phyloP scores from a whole-genome alignment of 2,888 invertebrate species.

The Lagria hirta region DNA sequence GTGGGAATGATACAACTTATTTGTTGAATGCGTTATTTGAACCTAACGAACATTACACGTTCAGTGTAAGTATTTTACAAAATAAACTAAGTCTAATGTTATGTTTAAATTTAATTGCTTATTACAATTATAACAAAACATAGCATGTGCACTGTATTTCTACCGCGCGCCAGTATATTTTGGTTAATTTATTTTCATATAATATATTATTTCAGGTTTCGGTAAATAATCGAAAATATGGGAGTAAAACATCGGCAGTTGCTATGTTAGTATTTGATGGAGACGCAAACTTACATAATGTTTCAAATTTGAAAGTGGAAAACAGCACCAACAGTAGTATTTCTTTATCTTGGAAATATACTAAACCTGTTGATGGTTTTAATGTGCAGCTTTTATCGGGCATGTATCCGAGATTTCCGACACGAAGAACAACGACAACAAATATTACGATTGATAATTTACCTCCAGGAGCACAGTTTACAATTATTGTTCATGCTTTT shows the following conservation, averaged over 20 bases:
- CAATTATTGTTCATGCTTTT: constrained; percentile 65
- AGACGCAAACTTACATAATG: constrained; percentile 63
- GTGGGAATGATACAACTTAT: constrained; percentile 56
- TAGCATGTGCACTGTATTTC: background rate
- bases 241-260: constrained; percentile 64
- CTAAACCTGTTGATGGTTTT: constrained; percentile 47
- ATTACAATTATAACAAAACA: too few species aligned
- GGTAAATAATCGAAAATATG: constrained; percentile 64
- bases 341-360: constrained; percentile 61
- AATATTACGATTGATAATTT: constrained; percentile 52
- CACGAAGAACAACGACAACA: constrained; percentile 38
- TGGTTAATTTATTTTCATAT: constrained; percentile 16
- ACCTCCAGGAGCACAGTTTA: constrained; percentile 57
- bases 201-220: constrained; percentile 57
- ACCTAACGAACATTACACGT: constrained; percentile 64
- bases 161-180: background rate
- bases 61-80: constrained; percentile 63
- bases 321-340: constrained; percentile 58
- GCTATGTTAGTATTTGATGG: constrained; percentile 65
- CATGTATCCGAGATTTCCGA: constrained; percentile 53
- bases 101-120: constrained; percentile 10
- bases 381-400: constrained; percentile 59
- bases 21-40: constrained; percentile 60
- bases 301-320: constrained; percentile 59
- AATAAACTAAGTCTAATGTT: too few species aligned